These are phyloP conservation scores for Scelioninae gen. 2 DNA, from an alignment of 2,888 invertebrate species.

Conservation along the genomic window DNA sequence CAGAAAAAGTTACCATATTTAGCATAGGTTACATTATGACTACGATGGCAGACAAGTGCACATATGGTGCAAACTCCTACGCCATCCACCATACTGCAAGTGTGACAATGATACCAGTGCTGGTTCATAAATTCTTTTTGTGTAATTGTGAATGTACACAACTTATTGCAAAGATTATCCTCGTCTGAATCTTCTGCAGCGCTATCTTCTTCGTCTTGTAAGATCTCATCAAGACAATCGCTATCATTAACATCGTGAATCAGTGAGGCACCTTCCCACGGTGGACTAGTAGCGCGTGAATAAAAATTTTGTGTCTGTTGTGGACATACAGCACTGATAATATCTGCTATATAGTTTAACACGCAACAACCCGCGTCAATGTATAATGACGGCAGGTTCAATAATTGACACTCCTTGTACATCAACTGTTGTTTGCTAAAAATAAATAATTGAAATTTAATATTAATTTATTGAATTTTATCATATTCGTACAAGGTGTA, in stretches of 20 bases:
- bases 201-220: constrained; percentile 92
- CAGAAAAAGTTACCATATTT: constrained; percentile 99
- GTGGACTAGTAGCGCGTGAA: constrained; percentile 79
- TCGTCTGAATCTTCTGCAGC: constrained; percentile 95
- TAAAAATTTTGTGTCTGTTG: constrained; percentile 62
- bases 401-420: constrained; percentile 75
- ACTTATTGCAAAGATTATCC: constrained; percentile 90
- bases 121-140: constrained; percentile 99
- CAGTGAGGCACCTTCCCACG: constrained; percentile 84
- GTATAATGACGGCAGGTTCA: constrained; percentile 77
- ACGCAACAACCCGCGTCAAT: constrained; percentile 89
- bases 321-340: constrained; percentile 78
- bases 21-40: constrained; percentile 97
- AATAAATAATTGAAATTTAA: constrained; percentile 23
- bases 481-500: too few species aligned
- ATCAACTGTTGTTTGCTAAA: constrained; percentile 78
- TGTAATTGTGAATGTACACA: constrained; percentile 97
- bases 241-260: constrained; percentile 77
- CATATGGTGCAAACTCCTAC: constrained; percentile 99
- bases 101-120: constrained; percentile 99
- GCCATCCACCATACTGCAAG: constrained; percentile 98
- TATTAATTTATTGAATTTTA: too few species aligned
- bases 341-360: constrained; percentile 89
- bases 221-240: constrained; percentile 91
- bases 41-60: constrained; percentile 96